Conservation (phyloP, 2,113 vertebrate genomes). For the Capreolus pygargus region DNA sequence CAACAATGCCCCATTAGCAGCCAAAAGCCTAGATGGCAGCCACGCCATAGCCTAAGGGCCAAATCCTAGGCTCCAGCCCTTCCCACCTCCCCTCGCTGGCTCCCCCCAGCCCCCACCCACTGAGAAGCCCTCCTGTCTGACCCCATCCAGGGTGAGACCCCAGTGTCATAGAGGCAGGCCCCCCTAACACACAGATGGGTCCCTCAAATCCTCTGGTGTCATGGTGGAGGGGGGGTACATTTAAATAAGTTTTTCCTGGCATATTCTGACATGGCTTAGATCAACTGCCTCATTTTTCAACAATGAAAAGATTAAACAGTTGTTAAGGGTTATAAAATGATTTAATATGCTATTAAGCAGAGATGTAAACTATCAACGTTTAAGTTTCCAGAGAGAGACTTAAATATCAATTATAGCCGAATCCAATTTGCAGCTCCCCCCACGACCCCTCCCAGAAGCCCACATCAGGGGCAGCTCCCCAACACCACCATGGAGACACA, state of each 20-base stretch:
- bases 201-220: conserved; percentile 31
- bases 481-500: fast-evolving
- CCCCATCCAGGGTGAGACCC: not conserved
- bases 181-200: not conserved
- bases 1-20: not conserved
- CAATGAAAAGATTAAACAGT: conserved; percentile 80
- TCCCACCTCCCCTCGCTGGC: not conserved
- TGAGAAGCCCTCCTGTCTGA: not conserved
- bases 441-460: not conserved
- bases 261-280: conserved; percentile 67
- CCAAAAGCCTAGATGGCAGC: conserved; percentile 7
- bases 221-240: conserved; percentile 42
- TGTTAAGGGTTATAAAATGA: conserved; percentile 79
- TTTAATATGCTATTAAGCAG: conserved; percentile 81
- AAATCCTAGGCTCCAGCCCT: not conserved
- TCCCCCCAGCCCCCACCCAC: not conserved
- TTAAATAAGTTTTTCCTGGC: conserved; percentile 74
- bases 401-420: conserved; percentile 77
- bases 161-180: not conserved
- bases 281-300: conserved; percentile 83
- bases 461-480: not conserved
- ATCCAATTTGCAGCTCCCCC: conserved; percentile 44
- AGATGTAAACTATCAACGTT: conserved; percentile 82
- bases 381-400: conserved; percentile 76
- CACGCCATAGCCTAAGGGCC: not conserved